Evolutionary conservation across 1,140 invertebrate genomes (phyloP), one percentile per base, ranked within the genome.

Genomic region (Bicyclus anynana): DNA sequence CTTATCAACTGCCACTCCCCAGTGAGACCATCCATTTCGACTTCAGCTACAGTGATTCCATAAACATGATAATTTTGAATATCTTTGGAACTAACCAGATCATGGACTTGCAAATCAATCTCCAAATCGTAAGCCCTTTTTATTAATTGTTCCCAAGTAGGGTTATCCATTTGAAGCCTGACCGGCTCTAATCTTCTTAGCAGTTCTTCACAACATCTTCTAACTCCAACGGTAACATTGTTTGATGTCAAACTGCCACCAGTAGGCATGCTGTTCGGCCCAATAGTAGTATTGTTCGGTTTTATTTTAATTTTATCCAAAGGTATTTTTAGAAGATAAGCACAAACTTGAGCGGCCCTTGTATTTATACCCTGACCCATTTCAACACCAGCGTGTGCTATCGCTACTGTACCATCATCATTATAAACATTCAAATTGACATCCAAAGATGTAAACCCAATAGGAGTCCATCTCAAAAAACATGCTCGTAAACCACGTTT

Each of bases 331-430:
- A 96, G 80, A 10, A 90, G 91, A 69, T 93, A 90, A 4, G 94
- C 94, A 57, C 90, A 92, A 10, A 93, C 91, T 90, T 96, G 95
- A 21, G 91, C 91, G 2, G 93, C 91, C 92, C 95, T 87, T 0
- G 92, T 93, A 61, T 93, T 95, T 51, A 97, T 91, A 3, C 95
- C 95, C 89, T 97, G 95, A 9, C 95, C 96, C 79, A 94, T 93
- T 90, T 97, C 95, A 38, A 95, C 91, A 14, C 95, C 95, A 46
- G 92, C 94, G 68, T 95, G 94, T 10, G 90, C 87, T 20, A 97
- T 89, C 0, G 92, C 90, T 1, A 97, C 93, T 0, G 93, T 93
- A 6, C 94, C 95, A 86, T 96, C 95, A 0, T 87, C 81, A 29
- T 92, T 92, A 77, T 93, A 95, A 38, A 96, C 91, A 7, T 93